Evolutionary conservation across 2,888 invertebrate genomes (phyloP).

Genomic region (Phrixothrix hirtus): DNA sequence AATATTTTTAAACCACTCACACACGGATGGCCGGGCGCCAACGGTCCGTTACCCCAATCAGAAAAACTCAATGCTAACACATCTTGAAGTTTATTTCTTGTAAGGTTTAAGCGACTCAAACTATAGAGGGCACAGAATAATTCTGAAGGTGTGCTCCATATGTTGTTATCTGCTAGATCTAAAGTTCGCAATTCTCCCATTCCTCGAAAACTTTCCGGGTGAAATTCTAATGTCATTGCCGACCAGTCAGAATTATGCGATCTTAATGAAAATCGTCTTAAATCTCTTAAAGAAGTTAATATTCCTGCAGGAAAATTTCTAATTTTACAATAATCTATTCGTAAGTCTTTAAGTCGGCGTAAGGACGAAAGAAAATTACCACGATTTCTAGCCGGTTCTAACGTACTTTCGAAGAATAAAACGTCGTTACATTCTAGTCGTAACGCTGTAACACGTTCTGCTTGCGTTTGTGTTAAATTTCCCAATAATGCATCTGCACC

Average conservation of each 20-base stretch:
- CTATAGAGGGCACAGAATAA: constrained; percentile 73
- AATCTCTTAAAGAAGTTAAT: constrained; percentile 67
- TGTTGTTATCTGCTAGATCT: constrained; percentile 76
- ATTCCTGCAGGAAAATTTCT: constrained; percentile 72
- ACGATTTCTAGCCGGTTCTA: constrained; percentile 58
- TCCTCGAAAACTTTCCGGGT: constrained; percentile 71
- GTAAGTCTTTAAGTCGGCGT: constrained; percentile 68
- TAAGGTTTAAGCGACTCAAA: constrained; percentile 71
- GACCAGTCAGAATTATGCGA: constrained; percentile 82
- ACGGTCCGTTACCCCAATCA: constrained; percentile 70
- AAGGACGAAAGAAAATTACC: constrained; percentile 64
- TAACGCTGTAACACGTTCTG: constrained; percentile 69
- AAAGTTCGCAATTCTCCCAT: constrained; percentile 68
- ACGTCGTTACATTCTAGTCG: constrained; percentile 75
- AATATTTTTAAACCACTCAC: constrained; percentile 70
- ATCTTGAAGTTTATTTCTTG: constrained; percentile 78
- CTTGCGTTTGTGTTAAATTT: constrained; percentile 70
- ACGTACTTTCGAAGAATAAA: constrained; percentile 72
- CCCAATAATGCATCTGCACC: constrained; percentile 69
- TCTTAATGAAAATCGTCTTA: constrained; percentile 68
- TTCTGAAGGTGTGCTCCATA: constrained; percentile 74
- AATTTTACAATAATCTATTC: constrained; percentile 78
- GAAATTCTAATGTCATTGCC: constrained; percentile 75
- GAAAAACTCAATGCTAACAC: constrained; percentile 75
- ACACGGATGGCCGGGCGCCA: constrained; percentile 63